Evolutionary conservation across 2,797 vertebrate species (phyloP), one percentile per base, ranked within the genome.

Genomic region (Spinibarbus caldwelli): DNA sequence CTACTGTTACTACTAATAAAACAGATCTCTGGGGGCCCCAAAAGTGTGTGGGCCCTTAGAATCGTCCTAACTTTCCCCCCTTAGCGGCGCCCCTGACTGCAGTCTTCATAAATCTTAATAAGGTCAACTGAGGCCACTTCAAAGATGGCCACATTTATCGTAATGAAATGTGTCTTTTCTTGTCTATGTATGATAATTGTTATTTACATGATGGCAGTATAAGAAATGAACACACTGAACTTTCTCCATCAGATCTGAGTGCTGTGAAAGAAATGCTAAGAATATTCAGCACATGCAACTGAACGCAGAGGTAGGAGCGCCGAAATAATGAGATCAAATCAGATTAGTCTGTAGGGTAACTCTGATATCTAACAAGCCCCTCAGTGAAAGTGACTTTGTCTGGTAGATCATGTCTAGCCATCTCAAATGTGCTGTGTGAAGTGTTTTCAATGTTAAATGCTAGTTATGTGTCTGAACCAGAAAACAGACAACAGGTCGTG

Each of bases 351-450:
- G 78, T 80, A 34, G 2, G 45, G 64, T 38, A 57, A 57, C 66
- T 49, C 45, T 81, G 66, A 81, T 43, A 52, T 71, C 78, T 70
- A 45, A 67, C 31, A 80, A 68, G 31, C 14, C 78, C 9, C 64
- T 26, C 47, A 68, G 1, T 81, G 31, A 70, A 70, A 21, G 78
- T 80, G 19, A 80, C 59, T 80, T 80, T 80, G 78, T 66, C 41
- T 47, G 26, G 26, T 47, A 47, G 26, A 64, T 64, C 14, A 31
- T 66, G 26, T 66, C 62, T 79, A 43, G n/a, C 23, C 49, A 21
- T 21, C 17, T 36, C 34, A 19, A 36, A 67, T 36, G 17, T 67
- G 64, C 49, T 77, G 49, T n/a, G 34, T 14, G 34, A 54, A 36
- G 31, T 38, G 49, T 57, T 38, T 15, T 67, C 17, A 36, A 9